phyloP scores from a whole-genome alignment of 2,888 invertebrate species.

The Boloria euphrosyne region DNA sequence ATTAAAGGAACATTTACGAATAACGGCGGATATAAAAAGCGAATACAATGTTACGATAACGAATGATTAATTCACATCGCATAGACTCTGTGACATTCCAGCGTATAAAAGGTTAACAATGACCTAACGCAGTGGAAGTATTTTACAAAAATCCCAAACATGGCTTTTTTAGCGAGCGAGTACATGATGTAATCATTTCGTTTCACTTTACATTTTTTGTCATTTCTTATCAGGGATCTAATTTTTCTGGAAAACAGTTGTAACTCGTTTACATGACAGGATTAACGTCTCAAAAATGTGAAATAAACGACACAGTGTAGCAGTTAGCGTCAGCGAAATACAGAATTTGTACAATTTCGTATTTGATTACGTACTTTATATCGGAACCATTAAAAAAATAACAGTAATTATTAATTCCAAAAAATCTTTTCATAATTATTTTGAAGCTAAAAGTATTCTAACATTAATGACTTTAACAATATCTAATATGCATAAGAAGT shows the following conservation, averaged over 20 bases:
- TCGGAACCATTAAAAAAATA: too few species aligned
- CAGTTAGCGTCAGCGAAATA: too few species aligned
- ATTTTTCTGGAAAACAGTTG: conserved; percentile 4
- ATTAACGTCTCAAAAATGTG: conserved; percentile 1
- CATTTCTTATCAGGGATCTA: conserved; percentile 16
- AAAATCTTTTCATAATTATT: neutral
- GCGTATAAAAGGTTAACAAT: conserved; percentile 27
- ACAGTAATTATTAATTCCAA: too few species aligned
- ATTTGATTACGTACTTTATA: too few species aligned
- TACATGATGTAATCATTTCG: conserved; percentile 24
- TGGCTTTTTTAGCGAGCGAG: conserved; percentile 20
- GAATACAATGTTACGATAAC: conserved; percentile 18
- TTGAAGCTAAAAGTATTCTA: neutral
- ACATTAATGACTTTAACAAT: neutral
- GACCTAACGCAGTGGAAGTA: neutral
- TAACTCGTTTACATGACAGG: conserved; percentile 3
- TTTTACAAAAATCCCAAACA: conserved; percentile 30
- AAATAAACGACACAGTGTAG: neutral
- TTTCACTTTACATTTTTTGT: neutral
- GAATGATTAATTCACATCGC: conserved; percentile 28
- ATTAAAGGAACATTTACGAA: too few species aligned
- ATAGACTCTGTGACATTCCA: conserved; percentile 18
- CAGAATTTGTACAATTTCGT: too few species aligned
- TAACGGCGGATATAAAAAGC: too few species aligned
- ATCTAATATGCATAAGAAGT: neutral